Conservation (phyloP, 2,888 invertebrate genomes). For the Physocephala rufipes region DNA sequence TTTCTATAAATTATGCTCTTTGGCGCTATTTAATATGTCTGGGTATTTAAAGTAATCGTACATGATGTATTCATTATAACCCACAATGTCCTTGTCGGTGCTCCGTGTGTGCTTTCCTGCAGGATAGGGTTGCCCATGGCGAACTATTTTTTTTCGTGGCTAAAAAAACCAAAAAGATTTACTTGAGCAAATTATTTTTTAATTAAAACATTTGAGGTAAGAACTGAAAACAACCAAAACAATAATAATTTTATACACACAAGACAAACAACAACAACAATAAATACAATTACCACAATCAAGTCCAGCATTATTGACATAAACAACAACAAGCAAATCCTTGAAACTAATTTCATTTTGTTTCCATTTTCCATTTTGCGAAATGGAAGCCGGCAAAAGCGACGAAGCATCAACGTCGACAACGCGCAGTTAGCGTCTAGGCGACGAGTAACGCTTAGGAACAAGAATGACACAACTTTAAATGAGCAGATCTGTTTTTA, state of each 20-base stretch:
- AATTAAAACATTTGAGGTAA: conserved; percentile 3
- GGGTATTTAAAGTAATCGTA: conserved; percentile 3
- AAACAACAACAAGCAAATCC: conserved; percentile 3
- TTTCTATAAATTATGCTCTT: conserved; percentile 13
- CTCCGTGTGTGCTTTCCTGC: conserved; percentile 13
- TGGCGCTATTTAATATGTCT: background rate
- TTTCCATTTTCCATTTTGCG: background rate
- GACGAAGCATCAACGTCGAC: background rate
- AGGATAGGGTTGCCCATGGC: background rate
- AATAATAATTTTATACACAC: background rate
- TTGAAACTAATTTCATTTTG: background rate
- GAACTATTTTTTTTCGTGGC: background rate
- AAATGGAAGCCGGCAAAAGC: background rate
- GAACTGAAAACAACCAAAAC: conserved; percentile 9
- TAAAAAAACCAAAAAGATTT: conserved; percentile 21
- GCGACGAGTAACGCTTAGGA: background rate
- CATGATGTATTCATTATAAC: too few species aligned
- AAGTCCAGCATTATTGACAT: too few species aligned
- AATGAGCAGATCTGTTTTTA: conserved; percentile 46
- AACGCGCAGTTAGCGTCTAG: too few species aligned
- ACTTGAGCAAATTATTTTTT: conserved; percentile 21
- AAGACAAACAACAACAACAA: background rate
- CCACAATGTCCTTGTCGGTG: conserved; percentile 3
- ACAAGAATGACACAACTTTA: conserved; percentile 40
- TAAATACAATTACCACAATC: background rate